These are phyloP conservation scores for Doryteuthis pealeii DNA, from an alignment of 1,140 invertebrate species.

Conservation along the genomic window DNA sequence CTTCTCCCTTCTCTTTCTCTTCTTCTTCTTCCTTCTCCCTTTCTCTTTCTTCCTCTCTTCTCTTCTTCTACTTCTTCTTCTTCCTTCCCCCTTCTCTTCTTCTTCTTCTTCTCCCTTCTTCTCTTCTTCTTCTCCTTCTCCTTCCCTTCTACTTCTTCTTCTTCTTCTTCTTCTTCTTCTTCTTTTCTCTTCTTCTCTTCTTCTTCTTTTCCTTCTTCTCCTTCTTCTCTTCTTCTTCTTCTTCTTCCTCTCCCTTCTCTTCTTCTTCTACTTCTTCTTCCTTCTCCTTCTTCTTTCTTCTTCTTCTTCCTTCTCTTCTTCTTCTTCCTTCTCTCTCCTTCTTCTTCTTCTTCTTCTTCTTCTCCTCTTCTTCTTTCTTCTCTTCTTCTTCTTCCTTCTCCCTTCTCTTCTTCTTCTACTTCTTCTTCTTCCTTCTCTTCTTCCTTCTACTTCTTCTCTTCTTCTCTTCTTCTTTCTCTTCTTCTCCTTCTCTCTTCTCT, in stretches of 20 bases:
- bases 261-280: too few species aligned
- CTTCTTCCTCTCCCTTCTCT: constrained; percentile 19
- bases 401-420: too few species aligned
- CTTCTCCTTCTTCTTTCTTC: constrained; percentile 21
- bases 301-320: constrained; percentile 15
- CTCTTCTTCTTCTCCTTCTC: neutral
- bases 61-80: constrained; percentile 23
- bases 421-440: too few species aligned
- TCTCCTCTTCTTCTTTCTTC: too few species aligned
- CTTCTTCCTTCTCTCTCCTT: constrained; percentile 19
- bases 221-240: constrained; percentile 13
- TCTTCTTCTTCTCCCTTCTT: neutral
- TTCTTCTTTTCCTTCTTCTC: constrained; percentile 18
- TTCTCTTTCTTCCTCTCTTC: constrained; percentile 16
- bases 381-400: too few species aligned
- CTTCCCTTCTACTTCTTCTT: constrained; percentile 17
- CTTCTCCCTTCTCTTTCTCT: too few species aligned
- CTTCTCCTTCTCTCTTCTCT: too few species aligned
- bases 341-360: constrained; percentile 20
- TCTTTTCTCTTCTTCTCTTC: constrained; percentile 21
- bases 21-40: too few species aligned
- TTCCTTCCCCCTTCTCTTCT: constrained; percentile 24
- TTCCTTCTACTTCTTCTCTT: too few species aligned
- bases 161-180: constrained; percentile 4
- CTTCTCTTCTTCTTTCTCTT: too few species aligned